Evolutionary conservation across 2,113 vertebrate species (phyloP).

Genomic region (Pygoscelis antarcticus): DNA sequence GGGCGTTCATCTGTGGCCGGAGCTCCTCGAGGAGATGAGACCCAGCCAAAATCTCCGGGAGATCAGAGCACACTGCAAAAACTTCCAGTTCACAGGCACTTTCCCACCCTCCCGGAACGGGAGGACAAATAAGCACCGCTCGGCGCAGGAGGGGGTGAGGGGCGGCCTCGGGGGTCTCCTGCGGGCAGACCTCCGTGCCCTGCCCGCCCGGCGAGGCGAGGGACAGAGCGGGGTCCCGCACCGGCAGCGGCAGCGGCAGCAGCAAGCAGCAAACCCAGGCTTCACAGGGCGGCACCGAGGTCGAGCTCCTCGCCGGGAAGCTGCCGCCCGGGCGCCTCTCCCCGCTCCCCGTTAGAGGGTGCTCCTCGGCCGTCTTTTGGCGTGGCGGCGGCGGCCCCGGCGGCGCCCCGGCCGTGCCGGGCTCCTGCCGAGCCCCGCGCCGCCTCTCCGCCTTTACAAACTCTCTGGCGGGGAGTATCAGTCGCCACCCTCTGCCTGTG

Average conservation of each 20-base stretch:
- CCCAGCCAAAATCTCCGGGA: neutral
- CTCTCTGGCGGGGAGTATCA: accelerated
- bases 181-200: accelerated
- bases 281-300: accelerated
- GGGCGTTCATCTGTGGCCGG: neutral
- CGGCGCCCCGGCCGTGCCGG: accelerated
- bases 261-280: too few relatives aligned
- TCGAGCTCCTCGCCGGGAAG: accelerated
- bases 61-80: neutral
- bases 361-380: neutral
- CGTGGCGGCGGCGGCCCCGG: neutral
- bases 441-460: too few relatives aligned
- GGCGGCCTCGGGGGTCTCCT: neutral
- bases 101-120: neutral
- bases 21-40: neutral
- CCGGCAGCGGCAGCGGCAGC: too few relatives aligned
- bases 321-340: neutral
- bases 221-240: neutral
- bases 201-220: too few relatives aligned
- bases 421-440: neutral
- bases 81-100: neutral
- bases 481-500: neutral
- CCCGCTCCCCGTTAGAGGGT: neutral
- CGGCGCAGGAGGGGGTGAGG: neutral
- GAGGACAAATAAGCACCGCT: neutral